A percentile compares a stretch with the other conserved stretches of the same genome.
phyloP scores from a whole-genome alignment of 2,888 invertebrate genomes.

The Aproaerema taeniolella region DNA sequence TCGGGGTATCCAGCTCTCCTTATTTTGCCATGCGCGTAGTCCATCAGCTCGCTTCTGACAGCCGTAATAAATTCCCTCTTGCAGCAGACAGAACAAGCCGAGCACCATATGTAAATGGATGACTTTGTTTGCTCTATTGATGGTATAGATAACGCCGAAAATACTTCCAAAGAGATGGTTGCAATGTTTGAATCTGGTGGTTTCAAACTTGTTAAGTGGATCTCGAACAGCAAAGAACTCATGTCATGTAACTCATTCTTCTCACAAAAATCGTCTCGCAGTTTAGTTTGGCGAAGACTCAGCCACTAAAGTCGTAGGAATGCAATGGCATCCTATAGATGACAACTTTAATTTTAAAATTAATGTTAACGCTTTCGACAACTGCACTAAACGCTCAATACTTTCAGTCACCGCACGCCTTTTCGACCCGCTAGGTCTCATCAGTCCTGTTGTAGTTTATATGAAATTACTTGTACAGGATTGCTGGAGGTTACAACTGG shows the following conservation, averaged over 20 bases:
- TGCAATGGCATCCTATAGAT: not conserved
- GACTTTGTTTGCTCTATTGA: constrained; percentile 10
- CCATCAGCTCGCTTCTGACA: constrained; percentile 8
- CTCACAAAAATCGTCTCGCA: not conserved
- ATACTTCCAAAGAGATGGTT: no score
- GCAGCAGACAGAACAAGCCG: constrained; percentile 5
- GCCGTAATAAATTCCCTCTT: not conserved
- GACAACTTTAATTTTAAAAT: not conserved
- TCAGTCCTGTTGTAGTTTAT: not conserved
- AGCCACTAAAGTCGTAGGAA: not conserved
- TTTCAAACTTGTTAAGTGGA: constrained; percentile 14
- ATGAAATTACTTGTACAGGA: no score
- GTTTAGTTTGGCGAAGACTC: constrained; percentile 5
- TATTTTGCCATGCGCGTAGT: constrained; percentile 19
- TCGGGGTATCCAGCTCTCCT: constrained; percentile 11
- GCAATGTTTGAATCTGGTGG: constrained; percentile 13
- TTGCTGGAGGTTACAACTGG: not conserved
- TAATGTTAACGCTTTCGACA: not conserved
- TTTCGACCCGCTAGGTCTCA: not conserved
- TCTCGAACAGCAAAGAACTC: no score
- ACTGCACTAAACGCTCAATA: not conserved
- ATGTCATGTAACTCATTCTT: constrained; percentile 5
- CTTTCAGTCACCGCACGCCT: not conserved
- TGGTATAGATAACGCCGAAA: constrained; percentile 1
- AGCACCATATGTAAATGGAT: constrained; percentile 10